Evolutionary conservation across 2,888 invertebrate genomes (phyloP).

Genomic region (Vesta saturnalis): DNA sequence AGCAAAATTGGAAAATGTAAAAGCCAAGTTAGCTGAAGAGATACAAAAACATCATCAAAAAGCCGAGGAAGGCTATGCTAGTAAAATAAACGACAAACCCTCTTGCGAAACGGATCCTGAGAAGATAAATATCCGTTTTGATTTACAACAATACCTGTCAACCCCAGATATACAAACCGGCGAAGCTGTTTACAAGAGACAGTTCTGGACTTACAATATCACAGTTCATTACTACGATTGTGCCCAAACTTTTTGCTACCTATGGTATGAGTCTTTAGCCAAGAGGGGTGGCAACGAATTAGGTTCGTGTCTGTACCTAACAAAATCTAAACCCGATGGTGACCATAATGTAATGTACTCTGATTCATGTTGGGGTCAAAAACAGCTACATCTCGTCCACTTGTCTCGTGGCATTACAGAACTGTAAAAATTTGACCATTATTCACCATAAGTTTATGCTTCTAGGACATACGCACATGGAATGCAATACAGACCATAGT

Average conservation of each 20-base stretch:
- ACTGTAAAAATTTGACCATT: too few species aligned
- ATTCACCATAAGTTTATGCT: conserved; percentile 34
- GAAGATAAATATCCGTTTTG: not conserved
- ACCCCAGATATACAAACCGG: conserved; percentile 42
- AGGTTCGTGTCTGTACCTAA: conserved; percentile 16
- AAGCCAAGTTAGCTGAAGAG: too few species aligned
- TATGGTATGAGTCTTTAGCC: too few species aligned
- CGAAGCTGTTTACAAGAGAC: conserved; percentile 48
- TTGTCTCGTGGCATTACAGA: conserved; percentile 13
- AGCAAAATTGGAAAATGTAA: too few species aligned
- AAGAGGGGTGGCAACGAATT: too few species aligned
- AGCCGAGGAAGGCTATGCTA: too few species aligned
- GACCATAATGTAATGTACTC: not conserved
- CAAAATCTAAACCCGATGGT: conserved; percentile 1
- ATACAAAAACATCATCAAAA: too few species aligned
- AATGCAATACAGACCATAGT: conserved; percentile 38
- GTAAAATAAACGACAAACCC: not conserved
- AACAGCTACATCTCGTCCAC: conserved; percentile 6
- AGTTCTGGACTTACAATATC: conserved; percentile 47
- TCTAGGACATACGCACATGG: conserved; percentile 32
- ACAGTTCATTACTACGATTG: conserved; percentile 46
- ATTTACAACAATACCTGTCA: conserved; percentile 7
- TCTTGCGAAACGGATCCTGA: not conserved
- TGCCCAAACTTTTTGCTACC: too few species aligned
- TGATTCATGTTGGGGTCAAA: conserved; percentile 15